These are phyloP conservation scores for Chaetogeoica ovagalla DNA, from an alignment of 2,888 invertebrate genomes.

Conservation along the genomic window DNA sequence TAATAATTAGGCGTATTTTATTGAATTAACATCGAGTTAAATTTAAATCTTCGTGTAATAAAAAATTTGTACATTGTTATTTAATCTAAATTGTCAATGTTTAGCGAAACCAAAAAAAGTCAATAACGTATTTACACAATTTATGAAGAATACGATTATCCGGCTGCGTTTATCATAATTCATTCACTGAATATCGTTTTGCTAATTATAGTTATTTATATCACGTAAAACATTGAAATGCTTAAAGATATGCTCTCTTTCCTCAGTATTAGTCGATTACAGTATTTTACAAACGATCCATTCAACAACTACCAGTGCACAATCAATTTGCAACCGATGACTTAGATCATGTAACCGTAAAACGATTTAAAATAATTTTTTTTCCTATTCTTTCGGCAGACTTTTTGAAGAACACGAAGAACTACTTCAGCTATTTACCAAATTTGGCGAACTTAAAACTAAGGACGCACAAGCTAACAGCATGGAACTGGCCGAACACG, in stretches of 20 bases:
- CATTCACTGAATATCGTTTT: not conserved
- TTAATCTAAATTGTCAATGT: not conserved
- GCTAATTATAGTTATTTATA: conserved; percentile 26
- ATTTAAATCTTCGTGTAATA: too few species aligned
- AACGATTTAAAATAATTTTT: not conserved
- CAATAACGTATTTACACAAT: conserved; percentile 1
- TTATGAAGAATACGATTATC: conserved; percentile 18
- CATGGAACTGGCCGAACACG: conserved; percentile 83
- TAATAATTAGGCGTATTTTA: too few species aligned
- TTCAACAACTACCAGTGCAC: not conserved
- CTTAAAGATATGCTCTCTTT: conserved; percentile 4
- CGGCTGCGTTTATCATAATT: conserved; percentile 17
- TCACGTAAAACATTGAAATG: conserved; percentile 45
- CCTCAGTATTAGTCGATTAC: not conserved
- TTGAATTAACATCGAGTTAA: too few species aligned
- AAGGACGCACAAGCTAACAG: conserved; percentile 80
- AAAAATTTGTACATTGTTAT: not conserved
- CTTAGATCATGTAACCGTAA: too few species aligned
- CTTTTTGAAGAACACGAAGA: conserved; percentile 85
- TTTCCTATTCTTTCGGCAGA: conserved; percentile 63
- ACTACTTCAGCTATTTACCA: conserved; percentile 76
- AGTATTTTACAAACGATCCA: not conserved
- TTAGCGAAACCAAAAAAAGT: not conserved
- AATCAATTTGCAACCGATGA: too few species aligned
- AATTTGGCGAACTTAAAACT: conserved; percentile 77